Evolutionary conservation across 2,113 vertebrate genomes (phyloP).

Genomic region (Hippopotamus amphibius): DNA sequence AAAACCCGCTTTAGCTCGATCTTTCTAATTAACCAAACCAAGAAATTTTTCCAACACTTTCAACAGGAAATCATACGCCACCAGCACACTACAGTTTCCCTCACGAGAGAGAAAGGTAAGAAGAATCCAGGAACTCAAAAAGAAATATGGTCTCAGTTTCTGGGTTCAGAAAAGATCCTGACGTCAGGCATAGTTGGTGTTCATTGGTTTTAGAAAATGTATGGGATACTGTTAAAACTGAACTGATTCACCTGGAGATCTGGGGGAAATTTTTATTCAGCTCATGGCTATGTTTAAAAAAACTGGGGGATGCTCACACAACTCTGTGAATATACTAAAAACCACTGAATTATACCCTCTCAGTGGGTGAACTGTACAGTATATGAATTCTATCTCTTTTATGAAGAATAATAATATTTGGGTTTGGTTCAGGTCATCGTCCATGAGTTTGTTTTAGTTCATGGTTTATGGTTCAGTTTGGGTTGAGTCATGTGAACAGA

Average conservation of each 20-base stretch:
- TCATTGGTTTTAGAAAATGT: not conserved
- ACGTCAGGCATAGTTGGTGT: not conserved
- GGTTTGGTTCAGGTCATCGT: conserved; percentile 8
- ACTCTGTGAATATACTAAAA: not conserved
- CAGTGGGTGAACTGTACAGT: not conserved
- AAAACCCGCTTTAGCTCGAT: not conserved
- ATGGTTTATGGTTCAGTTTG: conserved; percentile 11
- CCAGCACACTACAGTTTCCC: not conserved
- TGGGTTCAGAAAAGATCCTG: not conserved
- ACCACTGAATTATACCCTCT: not conserved
- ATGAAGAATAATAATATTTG: conserved; percentile 4
- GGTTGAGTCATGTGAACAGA: conserved; percentile 1
- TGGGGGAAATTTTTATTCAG: not conserved
- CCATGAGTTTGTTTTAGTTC: not conserved
- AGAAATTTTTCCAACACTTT: not conserved
- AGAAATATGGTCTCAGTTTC: not conserved
- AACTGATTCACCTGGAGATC: not conserved
- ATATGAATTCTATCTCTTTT: not conserved
- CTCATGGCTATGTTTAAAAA: not conserved
- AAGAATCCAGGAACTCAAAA: not conserved
- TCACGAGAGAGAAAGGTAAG: not conserved
- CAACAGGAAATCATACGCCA: not conserved
- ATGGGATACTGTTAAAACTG: not conserved
- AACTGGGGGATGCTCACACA: not conserved
- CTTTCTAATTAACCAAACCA: conserved; percentile 31